Conservation (phyloP, 2,888 invertebrate species). For the Thalpophila matura region DNA sequence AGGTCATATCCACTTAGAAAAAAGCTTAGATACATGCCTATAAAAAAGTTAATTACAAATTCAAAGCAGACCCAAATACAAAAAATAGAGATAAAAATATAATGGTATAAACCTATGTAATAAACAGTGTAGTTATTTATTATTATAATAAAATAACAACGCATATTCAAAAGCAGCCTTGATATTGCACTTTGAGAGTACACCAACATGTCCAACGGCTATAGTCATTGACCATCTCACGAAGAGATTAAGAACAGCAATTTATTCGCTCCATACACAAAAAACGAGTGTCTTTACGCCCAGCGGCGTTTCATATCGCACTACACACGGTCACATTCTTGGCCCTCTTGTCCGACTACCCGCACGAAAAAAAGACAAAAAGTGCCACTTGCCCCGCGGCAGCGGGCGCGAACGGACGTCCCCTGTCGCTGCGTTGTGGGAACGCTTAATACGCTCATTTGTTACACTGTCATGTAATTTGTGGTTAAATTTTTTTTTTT, state of each 20-base stretch:
- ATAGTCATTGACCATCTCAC: constrained; percentile 66
- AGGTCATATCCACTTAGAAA: too few species aligned
- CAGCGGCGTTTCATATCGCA: constrained; percentile 82
- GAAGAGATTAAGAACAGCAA: constrained; percentile 69
- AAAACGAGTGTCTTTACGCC: constrained; percentile 76
- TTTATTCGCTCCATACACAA: constrained; percentile 72
- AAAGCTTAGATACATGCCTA: background rate
- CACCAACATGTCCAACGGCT: constrained; percentile 59
- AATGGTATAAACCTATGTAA: background rate
- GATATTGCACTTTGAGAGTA: constrained; percentile 49
- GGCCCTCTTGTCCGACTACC: constrained; percentile 73
- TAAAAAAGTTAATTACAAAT: background rate
- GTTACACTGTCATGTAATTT: constrained; percentile 69
- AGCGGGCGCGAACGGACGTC: constrained; percentile 76
- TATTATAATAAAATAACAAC: constrained; percentile 28
- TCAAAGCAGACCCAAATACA: background rate
- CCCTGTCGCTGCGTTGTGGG: constrained; percentile 77
- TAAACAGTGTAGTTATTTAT: constrained; percentile 5
- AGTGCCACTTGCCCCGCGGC: constrained; percentile 76
- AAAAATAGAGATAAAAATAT: too few species aligned
- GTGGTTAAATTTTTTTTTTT: too few species aligned
- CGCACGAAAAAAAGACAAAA: constrained; percentile 71
- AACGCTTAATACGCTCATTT: constrained; percentile 73
- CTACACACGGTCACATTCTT: constrained; percentile 83
- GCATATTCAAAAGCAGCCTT: constrained; percentile 33